phyloP scores from a whole-genome alignment of 2,113 vertebrate genomes.

The Tautogolabrus adspersus region DNA sequence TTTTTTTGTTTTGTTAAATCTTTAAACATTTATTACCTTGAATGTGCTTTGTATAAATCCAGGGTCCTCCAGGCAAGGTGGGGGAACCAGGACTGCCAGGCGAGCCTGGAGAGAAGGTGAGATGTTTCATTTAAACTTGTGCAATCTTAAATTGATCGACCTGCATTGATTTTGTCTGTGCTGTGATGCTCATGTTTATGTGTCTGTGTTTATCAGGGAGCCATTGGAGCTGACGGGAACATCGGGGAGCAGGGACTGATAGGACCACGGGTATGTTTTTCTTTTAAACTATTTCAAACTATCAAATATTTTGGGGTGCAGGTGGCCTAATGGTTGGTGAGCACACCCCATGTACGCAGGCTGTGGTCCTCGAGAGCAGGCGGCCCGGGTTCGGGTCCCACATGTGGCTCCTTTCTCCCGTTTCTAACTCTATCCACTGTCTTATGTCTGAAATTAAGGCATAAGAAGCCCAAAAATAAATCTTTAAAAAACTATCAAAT shows the following conservation, averaged over 20 bases:
- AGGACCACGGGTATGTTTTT: conserved; percentile 88
- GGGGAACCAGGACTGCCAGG: conserved; percentile 90
- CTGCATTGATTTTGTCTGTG: conserved; percentile 1
- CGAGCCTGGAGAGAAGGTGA: conserved; percentile 93
- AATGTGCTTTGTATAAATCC: not conserved
- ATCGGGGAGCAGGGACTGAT: conserved; percentile 91
- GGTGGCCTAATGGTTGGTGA: too few species aligned
- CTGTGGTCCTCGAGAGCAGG: too few species aligned
- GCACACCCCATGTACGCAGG: too few species aligned
- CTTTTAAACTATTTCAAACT: not conserved
- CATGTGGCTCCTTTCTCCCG: too few species aligned
- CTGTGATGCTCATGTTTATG: not conserved
- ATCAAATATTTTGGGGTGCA: not conserved
- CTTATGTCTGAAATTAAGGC: too few species aligned
- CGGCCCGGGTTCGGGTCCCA: too few species aligned
- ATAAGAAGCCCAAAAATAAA: too few species aligned
- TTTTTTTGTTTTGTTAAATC: too few species aligned
- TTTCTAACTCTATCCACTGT: too few species aligned
- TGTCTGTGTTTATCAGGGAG: conserved; percentile 83
- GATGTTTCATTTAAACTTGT: conserved; percentile 1
- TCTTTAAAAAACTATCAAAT: not conserved
- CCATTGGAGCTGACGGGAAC: conserved; percentile 87
- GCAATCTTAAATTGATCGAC: not conserved
- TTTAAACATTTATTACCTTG: too few species aligned
- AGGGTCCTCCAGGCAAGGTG: conserved; percentile 88